Evolutionary conservation across 2,113 vertebrate genomes (phyloP).

Genomic region (Gallinago jamesoni): DNA sequence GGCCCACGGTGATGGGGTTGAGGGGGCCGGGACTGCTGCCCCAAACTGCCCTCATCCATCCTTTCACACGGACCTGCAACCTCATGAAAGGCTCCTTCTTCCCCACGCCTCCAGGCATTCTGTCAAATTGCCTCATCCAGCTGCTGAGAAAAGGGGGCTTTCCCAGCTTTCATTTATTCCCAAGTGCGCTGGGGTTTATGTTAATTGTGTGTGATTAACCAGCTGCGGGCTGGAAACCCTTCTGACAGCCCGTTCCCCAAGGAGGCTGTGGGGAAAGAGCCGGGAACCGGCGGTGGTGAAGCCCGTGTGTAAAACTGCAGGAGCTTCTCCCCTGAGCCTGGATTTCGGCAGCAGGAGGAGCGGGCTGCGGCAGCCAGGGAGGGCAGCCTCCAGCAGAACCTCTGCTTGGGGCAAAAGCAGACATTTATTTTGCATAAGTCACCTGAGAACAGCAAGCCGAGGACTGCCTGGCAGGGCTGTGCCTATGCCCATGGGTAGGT

Average conservation of each 20-base stretch:
- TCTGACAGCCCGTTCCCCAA: not conserved
- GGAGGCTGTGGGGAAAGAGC: not conserved
- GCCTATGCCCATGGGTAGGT: not conserved
- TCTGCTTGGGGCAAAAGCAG: not conserved
- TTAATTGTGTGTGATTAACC: not conserved
- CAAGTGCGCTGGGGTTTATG: not conserved
- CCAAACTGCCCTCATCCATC: not conserved
- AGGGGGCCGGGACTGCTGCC: not conserved
- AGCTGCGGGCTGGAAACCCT: constrained; percentile 19
- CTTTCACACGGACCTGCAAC: not conserved
- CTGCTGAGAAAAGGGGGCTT: constrained; percentile 48
- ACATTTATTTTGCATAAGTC: not conserved
- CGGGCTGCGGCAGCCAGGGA: not conserved
- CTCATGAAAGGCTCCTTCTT: constrained; percentile 15
- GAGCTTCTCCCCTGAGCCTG: not conserved
- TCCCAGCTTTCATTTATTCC: constrained; percentile 43
- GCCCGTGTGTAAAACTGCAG: not conserved
- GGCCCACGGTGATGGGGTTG: not conserved
- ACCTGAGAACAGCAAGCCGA: not conserved
- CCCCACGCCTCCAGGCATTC: not conserved
- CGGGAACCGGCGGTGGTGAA: not conserved
- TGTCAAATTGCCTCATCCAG: constrained; percentile 37
- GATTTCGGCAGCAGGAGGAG: not conserved
- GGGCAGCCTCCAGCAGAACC: not conserved
- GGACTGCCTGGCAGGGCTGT: not conserved